These are phyloP conservation scores for Eudemis profundana DNA, from an alignment of 2,888 invertebrate genomes.

Conservation along the genomic window DNA sequence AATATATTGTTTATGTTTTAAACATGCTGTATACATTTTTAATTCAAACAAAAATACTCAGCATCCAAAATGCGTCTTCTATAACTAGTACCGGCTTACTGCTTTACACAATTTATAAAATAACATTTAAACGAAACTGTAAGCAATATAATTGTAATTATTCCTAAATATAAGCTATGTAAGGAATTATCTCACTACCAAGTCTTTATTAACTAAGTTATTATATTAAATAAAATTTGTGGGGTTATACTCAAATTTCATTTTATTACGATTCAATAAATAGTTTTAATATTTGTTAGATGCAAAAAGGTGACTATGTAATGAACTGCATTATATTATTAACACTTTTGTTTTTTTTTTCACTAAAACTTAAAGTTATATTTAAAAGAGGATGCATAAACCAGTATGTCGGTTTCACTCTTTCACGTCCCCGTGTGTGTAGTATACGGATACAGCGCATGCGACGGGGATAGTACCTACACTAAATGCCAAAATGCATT, in stretches of 20 bases:
- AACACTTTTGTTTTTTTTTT: no score
- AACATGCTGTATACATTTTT: background rate
- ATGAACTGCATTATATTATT: no score
- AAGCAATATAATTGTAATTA: constrained; percentile 77
- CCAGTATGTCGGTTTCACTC: no score
- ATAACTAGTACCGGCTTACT: constrained; percentile 45
- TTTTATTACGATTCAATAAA: constrained; percentile 3
- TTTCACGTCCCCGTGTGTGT: no score
- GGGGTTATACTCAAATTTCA: background rate
- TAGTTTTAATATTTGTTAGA: background rate
- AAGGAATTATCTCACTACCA: constrained; percentile 58
- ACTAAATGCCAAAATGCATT: no score
- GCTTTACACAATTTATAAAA: constrained; percentile 49
- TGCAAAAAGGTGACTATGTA: no score
- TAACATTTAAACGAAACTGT: constrained; percentile 56
- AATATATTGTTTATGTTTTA: background rate
- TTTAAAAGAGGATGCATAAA: no score
- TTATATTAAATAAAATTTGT: constrained; percentile 20
- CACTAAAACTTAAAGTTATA: no score
- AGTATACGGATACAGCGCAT: no score
- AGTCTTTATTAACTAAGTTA: constrained; percentile 56
- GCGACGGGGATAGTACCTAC: no score
- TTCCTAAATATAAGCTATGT: constrained; percentile 54
- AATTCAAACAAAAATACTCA: constrained; percentile 19
- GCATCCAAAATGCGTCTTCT: constrained; percentile 39